phyloP scores from a whole-genome alignment of 2,888 invertebrate genomes.

The Drosophila leonis region DNA sequence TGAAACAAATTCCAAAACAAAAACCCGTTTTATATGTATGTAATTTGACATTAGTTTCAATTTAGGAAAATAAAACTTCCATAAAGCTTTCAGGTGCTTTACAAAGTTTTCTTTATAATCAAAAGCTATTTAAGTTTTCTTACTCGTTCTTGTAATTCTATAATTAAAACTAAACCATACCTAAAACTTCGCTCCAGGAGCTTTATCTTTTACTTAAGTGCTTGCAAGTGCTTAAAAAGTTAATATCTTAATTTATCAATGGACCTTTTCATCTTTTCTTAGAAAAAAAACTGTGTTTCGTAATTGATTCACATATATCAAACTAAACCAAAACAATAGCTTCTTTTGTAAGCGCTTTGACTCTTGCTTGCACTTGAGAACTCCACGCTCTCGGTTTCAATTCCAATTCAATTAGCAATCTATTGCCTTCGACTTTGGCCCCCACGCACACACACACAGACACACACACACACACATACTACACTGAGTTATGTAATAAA shows the following conservation, averaged over 20 bases:
- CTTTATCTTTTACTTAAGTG: not conserved
- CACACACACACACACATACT: constrained; percentile 9
- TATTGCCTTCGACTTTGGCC: constrained; percentile 67
- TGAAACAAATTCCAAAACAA: no score
- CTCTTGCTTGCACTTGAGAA: constrained; percentile 17
- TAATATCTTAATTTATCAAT: not conserved
- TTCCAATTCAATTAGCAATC: constrained; percentile 72
- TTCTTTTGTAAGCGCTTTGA: constrained; percentile 5
- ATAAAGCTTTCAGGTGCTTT: no score
- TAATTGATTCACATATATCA: constrained; percentile 4
- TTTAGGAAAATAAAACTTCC: no score
- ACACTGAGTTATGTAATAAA: constrained; percentile 69
- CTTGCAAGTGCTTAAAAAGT: not conserved
- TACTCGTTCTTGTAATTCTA: not conserved
- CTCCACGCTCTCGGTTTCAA: constrained; percentile 27
- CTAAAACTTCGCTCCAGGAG: not conserved
- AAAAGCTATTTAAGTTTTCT: not conserved
- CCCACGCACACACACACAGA: constrained; percentile 36
- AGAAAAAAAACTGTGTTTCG: not conserved
- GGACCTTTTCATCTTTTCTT: not conserved
- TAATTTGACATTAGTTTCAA: no score
- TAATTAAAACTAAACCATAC: not conserved
- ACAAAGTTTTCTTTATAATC: no score
- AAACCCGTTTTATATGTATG: no score
- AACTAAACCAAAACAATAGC: not conserved